phyloP scores from a whole-genome alignment of 2,888 invertebrate genomes.

The Rapana venosa region DNA sequence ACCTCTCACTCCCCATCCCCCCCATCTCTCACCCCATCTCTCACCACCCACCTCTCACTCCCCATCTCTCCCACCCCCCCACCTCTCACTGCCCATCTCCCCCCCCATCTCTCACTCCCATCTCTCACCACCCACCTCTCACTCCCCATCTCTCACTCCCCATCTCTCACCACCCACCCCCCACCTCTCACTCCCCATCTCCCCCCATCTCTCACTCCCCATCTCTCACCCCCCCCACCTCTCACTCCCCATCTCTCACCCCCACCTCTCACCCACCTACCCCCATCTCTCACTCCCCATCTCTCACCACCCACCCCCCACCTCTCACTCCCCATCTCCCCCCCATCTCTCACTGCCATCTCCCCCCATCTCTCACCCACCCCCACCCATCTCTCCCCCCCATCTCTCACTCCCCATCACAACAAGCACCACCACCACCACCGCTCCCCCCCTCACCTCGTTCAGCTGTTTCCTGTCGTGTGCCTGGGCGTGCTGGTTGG shows the following conservation, averaged over 20 bases:
- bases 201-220: slow-evolving; percentile 35
- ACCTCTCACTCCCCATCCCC: slow-evolving; percentile 3
- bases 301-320: too few species aligned
- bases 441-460: slow-evolving; percentile 61
- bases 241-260: background rate
- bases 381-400: background rate
- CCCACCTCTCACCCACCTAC: too few species aligned
- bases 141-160: too few species aligned
- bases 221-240: too few species aligned
- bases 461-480: slow-evolving; percentile 60
- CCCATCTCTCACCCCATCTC: too few species aligned
- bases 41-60: too few species aligned
- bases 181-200: slow-evolving; percentile 58
- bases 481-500: slow-evolving; percentile 60
- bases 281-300: too few species aligned
- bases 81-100: slow-evolving; percentile 59
- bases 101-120: slow-evolving; percentile 70
- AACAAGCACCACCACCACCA: too few species aligned
- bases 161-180: too few species aligned
- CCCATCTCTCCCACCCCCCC: slow-evolving; percentile 23
- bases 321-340: slow-evolving; percentile 61
- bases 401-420: background rate
- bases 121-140: too few species aligned
- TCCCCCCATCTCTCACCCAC: too few species aligned
- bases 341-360: too few species aligned